phyloP scores from a whole-genome alignment of 2,888 invertebrate species.

The Sarcophaga carnaria region DNA sequence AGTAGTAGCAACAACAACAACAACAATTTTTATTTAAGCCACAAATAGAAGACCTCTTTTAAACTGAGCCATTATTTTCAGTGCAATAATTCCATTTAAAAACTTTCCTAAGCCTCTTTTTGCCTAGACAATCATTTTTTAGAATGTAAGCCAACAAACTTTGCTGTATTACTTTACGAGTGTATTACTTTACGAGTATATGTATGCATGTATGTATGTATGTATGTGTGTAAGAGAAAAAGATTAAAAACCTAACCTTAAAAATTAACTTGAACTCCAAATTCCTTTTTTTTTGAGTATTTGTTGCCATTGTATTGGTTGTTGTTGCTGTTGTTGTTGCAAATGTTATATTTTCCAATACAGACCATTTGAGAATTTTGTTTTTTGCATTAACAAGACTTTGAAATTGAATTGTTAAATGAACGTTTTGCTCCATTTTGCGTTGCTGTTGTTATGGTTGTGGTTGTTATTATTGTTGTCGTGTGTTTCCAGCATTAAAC shows the following conservation, averaged over 20 bases:
- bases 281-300: slow-evolving; percentile 25
- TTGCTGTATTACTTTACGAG: not conserved
- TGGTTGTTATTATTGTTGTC: not conserved
- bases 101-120: slow-evolving; percentile 20
- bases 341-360: not conserved
- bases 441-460: not conserved
- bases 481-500: slow-evolving; percentile 9
- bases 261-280: slow-evolving; percentile 56
- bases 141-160: not conserved
- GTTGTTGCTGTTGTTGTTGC: not conserved
- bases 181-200: too few relatives aligned
- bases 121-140: slow-evolving; percentile 4
- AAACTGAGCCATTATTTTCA: not conserved
- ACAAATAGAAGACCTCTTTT: not conserved
- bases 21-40: not conserved
- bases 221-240: not conserved
- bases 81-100: not conserved
- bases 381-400: not conserved
- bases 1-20: not conserved
- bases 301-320: not conserved
- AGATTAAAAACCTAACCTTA: slow-evolving; percentile 51
- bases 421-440: slow-evolving; percentile 33
- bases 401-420: slow-evolving; percentile 40
- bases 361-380: not conserved
- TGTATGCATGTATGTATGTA: not conserved